Base-by-base conservation (phyloP, 2,797 vertebrate genomes). In the Pygocentrus nattereri region DNA sequence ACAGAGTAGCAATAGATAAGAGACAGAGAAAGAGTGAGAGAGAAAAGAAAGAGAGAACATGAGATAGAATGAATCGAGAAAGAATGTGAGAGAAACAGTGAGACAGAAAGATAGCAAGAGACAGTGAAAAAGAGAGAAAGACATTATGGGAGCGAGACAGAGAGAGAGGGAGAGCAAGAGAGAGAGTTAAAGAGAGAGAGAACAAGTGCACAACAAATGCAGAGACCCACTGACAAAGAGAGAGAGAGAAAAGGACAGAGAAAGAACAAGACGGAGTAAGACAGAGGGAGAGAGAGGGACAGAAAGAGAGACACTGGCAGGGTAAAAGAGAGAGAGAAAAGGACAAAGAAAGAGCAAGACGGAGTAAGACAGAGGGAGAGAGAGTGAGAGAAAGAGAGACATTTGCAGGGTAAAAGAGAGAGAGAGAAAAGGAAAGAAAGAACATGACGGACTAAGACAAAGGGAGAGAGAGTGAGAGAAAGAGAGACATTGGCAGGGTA, bases 301-400 rank as follows among this genome's bases (percentile, higher is more conserved):
- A 56, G 52, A n/a, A 19, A n/a, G n/a, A n/a, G 2, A 56, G 1
- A n/a, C 0, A 56, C n/a, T 1, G 8, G 41, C 4, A 56, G 2
- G n/a, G 7, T 2, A 5, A 56, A 21, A 56, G 52, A 56, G 52
- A n/a, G 52, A 56, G 52, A 56, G 18, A n/a, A 5, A n/a, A 7
- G n/a, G 6, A n/a, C 7, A n/a, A n/a, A 1, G 21, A 56, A n/a
- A n/a, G 6, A 21, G 3, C 1, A 15, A 52, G 2, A 52, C 1
- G 6, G 18, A 52, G 13, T 2, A 2, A 52, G 50, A 52, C 1
- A 52, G 50, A 52, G 50, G 52, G 50, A 56, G 52, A 56, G 52
- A n/a, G 52, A 56, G 47, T 47, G 78, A n/a, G 31, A 75, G 38
- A 49, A 79, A n/a, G 21, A 21, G 30, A 31, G 16, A 44, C 25